Evolutionary conservation across 2,113 vertebrate species (phyloP), one percentile per base, ranked within the genome.

Genomic region (Nibea albiflora): DNA sequence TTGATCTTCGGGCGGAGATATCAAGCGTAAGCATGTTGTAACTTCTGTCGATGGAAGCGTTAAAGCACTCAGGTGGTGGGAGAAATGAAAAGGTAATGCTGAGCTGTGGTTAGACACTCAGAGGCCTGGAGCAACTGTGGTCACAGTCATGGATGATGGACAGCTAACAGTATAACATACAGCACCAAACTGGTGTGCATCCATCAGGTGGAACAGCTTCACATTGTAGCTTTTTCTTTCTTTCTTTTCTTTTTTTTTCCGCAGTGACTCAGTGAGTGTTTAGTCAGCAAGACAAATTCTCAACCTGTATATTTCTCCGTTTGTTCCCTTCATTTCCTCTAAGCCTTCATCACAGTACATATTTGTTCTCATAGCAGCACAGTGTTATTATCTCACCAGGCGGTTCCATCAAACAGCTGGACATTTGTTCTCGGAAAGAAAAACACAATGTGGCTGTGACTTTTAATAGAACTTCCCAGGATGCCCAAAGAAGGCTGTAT

Each of bases 381-480:
- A 42, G 52, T 3, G 16, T 58, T 81, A 90, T 88, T 90, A 89
- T 92, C 82, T 11, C 88, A 62, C 46, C 83, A 62, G 67, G 85
- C 20, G 2, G 67, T 57, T 75, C 54, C 63, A 76, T 90, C 88
- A 81, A 69, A 83, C 88, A 88, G 85, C 88, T 83, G 81, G 83
- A 81, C 70, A 5, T 78, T 68, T 85, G 77, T 73, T 35, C 64
- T 39, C 16, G 2, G 53, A 75, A 42, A 68, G 39, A 84, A 72
- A 76, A 72, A 49, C 50, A 84, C 50, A 74, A 12, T 39, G 11
- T 11, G 2, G 24, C 35, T 64, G 31, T 39, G 35, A 66, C 52
- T 75, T 81, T 81, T 57, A 70, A 71, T 57, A 26, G 42, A 69
- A 35, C 52, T 66, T 81, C 20, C 52, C 24, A 6, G 28, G 14